A percentile compares a stretch with the other conserved stretches of the same genome.
These are phyloP conservation scores for Anthopleura sola DNA, from an alignment of 64 coral and sea anemone species.

Conservation along the genomic window DNA sequence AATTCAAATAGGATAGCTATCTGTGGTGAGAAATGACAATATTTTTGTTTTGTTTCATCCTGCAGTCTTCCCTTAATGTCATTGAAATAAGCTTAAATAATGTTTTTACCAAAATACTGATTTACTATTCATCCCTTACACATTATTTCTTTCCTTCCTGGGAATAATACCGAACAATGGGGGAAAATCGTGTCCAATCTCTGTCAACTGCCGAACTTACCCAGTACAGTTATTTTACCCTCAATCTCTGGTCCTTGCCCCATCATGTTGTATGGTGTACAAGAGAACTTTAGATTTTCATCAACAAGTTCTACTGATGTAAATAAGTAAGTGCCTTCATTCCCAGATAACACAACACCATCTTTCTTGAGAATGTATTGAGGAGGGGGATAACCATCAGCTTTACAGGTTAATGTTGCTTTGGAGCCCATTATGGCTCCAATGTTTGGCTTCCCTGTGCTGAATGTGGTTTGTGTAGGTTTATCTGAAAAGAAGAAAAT, in stretches of 20 bases:
- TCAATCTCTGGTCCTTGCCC: conserved; percentile 42
- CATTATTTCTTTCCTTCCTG: no score
- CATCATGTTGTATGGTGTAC: conserved; percentile 29
- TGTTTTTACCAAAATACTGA: no score
- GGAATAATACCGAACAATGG: no score
- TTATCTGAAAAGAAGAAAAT: conserved; percentile 5
- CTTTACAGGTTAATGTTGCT: conserved; percentile 40
- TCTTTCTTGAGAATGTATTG: conserved; percentile 42
- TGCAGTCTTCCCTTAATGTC: no score
- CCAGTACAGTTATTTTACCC: conserved; percentile 32
- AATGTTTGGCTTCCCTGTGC: conserved; percentile 45
- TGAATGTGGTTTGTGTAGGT: conserved; percentile 45
- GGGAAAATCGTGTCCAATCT: no score
- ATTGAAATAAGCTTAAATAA: no score
- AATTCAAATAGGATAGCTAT: no score
- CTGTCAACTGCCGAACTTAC: conserved; percentile 26
- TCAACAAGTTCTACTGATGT: background rate
- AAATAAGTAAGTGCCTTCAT: background rate
- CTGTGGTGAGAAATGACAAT: no score
- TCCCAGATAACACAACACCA: background rate
- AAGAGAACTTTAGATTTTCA: conserved; percentile 27
- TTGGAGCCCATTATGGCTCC: conserved; percentile 10
- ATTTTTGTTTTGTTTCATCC: no score
- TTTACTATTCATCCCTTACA: no score
- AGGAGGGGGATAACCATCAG: conserved; percentile 65